Percentiles rank a stretch among this genome's conserved stretches.
Evolutionary conservation across 2,113 vertebrate genomes (phyloP).

Genomic region (Caretta caretta): DNA sequence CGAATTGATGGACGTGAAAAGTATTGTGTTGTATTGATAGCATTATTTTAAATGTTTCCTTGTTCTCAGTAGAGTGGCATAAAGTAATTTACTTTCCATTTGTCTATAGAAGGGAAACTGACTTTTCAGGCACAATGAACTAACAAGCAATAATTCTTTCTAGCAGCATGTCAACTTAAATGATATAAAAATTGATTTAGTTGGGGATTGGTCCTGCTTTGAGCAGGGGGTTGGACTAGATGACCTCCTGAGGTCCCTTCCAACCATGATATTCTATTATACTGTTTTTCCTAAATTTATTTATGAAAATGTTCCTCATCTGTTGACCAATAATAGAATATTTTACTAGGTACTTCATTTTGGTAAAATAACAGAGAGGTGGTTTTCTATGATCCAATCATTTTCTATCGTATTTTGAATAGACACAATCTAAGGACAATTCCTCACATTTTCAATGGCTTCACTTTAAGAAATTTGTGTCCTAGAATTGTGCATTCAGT

Average conservation of each 20-base stretch:
- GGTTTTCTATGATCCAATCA: background rate
- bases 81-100: constrained; percentile 60
- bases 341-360: background rate
- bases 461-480: background rate
- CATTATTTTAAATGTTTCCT: constrained; percentile 55
- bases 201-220: too few species aligned
- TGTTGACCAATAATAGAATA: background rate
- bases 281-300: background rate
- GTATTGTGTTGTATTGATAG: background rate
- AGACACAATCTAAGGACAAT: background rate
- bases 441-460: background rate
- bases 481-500: background rate
- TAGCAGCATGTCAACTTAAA: background rate
- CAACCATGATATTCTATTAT: too few species aligned
- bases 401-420: background rate
- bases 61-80: constrained; percentile 24
- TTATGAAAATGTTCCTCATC: background rate
- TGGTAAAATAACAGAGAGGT: background rate
- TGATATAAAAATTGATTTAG: background rate
- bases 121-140: constrained; percentile 1
- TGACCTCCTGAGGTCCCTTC: too few species aligned
- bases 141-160: constrained; percentile 42
- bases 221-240: too few species aligned
- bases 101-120: constrained; percentile 51
- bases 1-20: constrained; percentile 45